Evolutionary conservation across 1,140 invertebrate genomes (phyloP).

Genomic region (Drosophila rhopaloa): DNA sequence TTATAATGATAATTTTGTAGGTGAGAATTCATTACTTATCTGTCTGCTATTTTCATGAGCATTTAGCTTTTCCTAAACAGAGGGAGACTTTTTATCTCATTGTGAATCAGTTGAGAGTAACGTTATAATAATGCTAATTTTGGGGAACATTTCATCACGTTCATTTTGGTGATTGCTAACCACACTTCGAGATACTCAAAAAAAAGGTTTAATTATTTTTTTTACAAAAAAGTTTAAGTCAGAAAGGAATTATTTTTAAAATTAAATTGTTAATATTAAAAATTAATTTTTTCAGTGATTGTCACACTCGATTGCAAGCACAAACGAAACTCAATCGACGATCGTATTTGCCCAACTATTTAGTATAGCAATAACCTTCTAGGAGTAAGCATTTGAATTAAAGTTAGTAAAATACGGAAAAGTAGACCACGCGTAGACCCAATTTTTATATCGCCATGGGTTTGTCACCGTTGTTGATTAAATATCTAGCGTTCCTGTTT

Average conservation of each 20-base stretch:
- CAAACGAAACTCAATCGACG: conserved; percentile 14
- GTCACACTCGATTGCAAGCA: conserved; percentile 14
- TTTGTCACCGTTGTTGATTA: conserved; percentile 66
- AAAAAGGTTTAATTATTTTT: too few relatives aligned
- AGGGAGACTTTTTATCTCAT: not conserved
- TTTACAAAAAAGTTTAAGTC: too few relatives aligned
- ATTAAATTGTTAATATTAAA: too few relatives aligned
- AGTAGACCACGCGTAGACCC: not conserved
- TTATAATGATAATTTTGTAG: not conserved
- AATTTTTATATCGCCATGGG: conserved; percentile 42
- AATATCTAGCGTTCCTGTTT: conserved; percentile 65
- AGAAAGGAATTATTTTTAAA: too few relatives aligned
- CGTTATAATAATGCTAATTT: not conserved
- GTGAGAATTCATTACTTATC: not conserved
- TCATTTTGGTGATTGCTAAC: not conserved
- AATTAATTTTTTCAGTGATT: conserved; percentile 3
- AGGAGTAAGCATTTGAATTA: conserved; percentile 2
- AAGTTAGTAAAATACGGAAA: conserved; percentile 4
- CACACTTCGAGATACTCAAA: too few relatives aligned
- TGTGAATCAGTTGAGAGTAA: not conserved
- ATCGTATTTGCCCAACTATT: conserved; percentile 17
- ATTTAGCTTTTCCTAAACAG: not conserved
- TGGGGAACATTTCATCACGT: not conserved
- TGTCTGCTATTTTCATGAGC: conserved; percentile 12
- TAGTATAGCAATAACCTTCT: conserved; percentile 21